Evolutionary conservation across 2,888 invertebrate species (phyloP).

Genomic region (Altica lythri): DNA sequence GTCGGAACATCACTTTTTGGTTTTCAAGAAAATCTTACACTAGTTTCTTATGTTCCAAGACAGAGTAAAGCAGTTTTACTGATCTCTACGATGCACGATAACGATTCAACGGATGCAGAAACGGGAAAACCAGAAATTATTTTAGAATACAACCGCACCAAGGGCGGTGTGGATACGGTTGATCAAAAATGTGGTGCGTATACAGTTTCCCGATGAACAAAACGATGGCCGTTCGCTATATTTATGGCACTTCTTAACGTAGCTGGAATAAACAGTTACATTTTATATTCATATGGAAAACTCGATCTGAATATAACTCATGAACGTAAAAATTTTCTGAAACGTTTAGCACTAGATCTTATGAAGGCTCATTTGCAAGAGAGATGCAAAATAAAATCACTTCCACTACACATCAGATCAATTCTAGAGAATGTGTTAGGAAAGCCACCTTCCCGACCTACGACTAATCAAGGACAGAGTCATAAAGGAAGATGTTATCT

Average conservation of each 20-base stretch:
- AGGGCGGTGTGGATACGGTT: slow-evolving; percentile 43
- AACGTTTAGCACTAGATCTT: not conserved
- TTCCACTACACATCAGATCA: not conserved
- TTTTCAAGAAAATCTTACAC: slow-evolving; percentile 34
- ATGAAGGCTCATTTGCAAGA: not conserved
- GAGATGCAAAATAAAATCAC: no score
- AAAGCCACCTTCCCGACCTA: no score
- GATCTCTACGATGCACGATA: slow-evolving; percentile 30
- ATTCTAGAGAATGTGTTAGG: no score
- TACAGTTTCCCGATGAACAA: slow-evolving; percentile 21
- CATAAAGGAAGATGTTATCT: no score
- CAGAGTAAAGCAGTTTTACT: slow-evolving; percentile 35
- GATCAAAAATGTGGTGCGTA: slow-evolving; percentile 44
- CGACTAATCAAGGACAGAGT: no score
- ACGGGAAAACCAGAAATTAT: slow-evolving; percentile 38
- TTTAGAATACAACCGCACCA: slow-evolving; percentile 41
- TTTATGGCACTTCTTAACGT: slow-evolving; percentile 19
- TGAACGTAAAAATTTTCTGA: not conserved
- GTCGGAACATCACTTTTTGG: slow-evolving; percentile 34
- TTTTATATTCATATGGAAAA: not conserved
- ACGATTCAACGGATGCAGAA: slow-evolving; percentile 17
- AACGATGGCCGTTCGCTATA: slow-evolving; percentile 43
- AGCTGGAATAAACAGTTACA: not conserved
- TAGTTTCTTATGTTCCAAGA: slow-evolving; percentile 33
- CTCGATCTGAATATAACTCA: not conserved